Percentiles rank a stretch among this genome's conserved stretches.
phyloP scores from a whole-genome alignment of 2,797 vertebrate genomes.

The Leptodactylus fallax region DNA sequence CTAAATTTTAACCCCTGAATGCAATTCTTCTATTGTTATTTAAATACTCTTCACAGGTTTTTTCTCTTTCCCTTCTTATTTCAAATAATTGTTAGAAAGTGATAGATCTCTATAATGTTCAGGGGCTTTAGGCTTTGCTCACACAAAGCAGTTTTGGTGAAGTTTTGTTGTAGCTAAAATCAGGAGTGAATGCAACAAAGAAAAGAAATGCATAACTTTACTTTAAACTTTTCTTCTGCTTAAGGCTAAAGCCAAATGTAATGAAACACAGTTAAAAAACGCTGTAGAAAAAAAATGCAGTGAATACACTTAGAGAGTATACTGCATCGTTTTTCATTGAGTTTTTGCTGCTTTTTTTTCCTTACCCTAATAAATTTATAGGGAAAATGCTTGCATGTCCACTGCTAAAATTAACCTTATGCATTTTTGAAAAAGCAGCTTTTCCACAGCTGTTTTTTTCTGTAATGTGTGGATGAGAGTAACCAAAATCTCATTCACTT shows the following conservation, averaged over 20 bases:
- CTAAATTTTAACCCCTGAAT: neutral
- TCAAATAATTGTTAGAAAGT: neutral
- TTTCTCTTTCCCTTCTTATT: neutral
- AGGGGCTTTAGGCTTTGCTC: neutral
- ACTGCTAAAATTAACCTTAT: too few relatives aligned
- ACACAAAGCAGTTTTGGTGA: neutral
- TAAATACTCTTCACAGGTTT: neutral
- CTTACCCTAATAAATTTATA: too few relatives aligned
- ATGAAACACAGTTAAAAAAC: neutral
- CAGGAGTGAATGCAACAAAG: neutral
- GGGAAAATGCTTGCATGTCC: too few relatives aligned
- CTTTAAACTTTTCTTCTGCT: neutral
- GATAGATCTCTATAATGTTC: neutral
- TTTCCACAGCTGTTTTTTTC: too few relatives aligned
- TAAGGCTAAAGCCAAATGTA: too few relatives aligned
- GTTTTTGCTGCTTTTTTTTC: too few relatives aligned
- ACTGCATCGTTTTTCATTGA: too few relatives aligned
- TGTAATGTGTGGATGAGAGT: too few relatives aligned
- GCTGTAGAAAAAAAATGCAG: too few relatives aligned
- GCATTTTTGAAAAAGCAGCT: too few relatives aligned
- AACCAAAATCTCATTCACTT: too few relatives aligned
- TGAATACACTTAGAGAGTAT: too few relatives aligned
- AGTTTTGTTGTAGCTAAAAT: neutral
- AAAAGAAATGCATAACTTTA: neutral
- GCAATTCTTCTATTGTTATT: neutral